Percentiles rank a stretch among this genome's conserved stretches.
phyloP scores from a whole-genome alignment of 2,797 vertebrate species.

The Eremophila alpestris region DNA sequence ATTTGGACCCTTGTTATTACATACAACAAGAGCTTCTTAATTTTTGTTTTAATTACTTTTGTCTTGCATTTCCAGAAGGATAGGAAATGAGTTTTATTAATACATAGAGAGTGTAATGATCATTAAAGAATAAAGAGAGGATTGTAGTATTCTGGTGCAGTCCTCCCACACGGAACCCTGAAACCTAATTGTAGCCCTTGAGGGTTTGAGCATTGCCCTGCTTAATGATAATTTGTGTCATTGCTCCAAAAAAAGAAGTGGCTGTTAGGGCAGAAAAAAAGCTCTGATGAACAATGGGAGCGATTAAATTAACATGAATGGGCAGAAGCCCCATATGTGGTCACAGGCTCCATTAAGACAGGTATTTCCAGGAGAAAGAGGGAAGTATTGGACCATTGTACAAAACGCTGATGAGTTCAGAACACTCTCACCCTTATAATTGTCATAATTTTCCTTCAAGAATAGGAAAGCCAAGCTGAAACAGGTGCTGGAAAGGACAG shows the following conservation, averaged over 20 bases:
- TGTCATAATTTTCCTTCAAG: slow-evolving; percentile 28
- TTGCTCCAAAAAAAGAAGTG: slow-evolving; percentile 52
- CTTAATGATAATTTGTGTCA: slow-evolving; percentile 65
- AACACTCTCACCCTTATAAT: slow-evolving; percentile 1
- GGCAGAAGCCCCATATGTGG: slow-evolving; percentile 53
- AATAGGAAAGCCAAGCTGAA: slow-evolving; percentile 46
- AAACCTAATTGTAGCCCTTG: slow-evolving; percentile 64
- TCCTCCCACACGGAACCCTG: slow-evolving; percentile 56
- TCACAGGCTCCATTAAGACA: not conserved
- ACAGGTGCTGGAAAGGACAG: slow-evolving; percentile 38
- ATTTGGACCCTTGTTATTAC: not conserved
- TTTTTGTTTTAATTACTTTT: slow-evolving; percentile 58
- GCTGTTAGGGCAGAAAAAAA: slow-evolving; percentile 45
- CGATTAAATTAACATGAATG: slow-evolving; percentile 55
- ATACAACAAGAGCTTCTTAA: slow-evolving; percentile 23
- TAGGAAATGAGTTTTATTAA: slow-evolving; percentile 58
- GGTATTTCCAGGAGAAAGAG: slow-evolving; percentile 46
- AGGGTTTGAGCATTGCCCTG: slow-evolving; percentile 52
- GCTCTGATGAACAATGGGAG: slow-evolving; percentile 53
- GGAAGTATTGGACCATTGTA: slow-evolving; percentile 11
- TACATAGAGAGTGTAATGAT: slow-evolving; percentile 38
- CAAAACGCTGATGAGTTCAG: slow-evolving; percentile 29
- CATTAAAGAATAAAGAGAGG: slow-evolving; percentile 61
- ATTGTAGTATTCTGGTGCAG: slow-evolving; percentile 43
- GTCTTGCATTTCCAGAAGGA: slow-evolving; percentile 48